Evolutionary conservation across 2,113 vertebrate genomes (phyloP), one percentile per base, ranked within the genome.

Genomic region (Ictalurus punctatus): DNA sequence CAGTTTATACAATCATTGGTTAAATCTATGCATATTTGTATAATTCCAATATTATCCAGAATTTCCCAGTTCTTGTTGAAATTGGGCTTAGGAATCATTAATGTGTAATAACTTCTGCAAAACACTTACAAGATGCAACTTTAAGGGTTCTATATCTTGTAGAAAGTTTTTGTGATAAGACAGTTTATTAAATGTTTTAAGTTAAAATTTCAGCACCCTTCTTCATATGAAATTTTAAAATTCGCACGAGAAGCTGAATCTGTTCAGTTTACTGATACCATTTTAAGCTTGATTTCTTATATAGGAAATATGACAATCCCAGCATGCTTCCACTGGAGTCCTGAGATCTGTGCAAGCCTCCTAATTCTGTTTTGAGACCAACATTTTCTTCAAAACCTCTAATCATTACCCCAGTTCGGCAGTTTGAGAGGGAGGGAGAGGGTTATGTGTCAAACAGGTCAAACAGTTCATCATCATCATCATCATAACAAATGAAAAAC

Each of bases 351-450:
- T 93, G 92, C 94, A 95, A 92, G 94, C 86, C 91, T 90, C 91
- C 90, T 92, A 93, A 94, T 93, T 95, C 92, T 94, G 93, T 94
- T 94, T 54, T 63, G 69, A 84, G 40, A 48, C 17, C 69, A 94
- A 89, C 65, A 91, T 89, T 92, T 92, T 87, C 90, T 94, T 90
- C 93, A 92, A 88, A 63, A 65, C 2, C 40, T 89, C 89, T 92
- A 95, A 95, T 94, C 92, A 95, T 92, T 91, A 91, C 91, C 92
- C 93, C 87, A 94, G 94, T 93, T 93, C 93, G 87, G 91, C 94
- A 94, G 21, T 91, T 93, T 91, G 54, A 90, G 84, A 85, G 52
- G 2, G 14, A 79, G 2, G 6, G 7, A 79, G n/a, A 85, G 79
- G 81, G 58, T 76, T 58, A 27, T 19, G 30, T 27, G 83, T 86